Conservation (phyloP, 2,888 invertebrate genomes). For the Apodemia zela region DNA sequence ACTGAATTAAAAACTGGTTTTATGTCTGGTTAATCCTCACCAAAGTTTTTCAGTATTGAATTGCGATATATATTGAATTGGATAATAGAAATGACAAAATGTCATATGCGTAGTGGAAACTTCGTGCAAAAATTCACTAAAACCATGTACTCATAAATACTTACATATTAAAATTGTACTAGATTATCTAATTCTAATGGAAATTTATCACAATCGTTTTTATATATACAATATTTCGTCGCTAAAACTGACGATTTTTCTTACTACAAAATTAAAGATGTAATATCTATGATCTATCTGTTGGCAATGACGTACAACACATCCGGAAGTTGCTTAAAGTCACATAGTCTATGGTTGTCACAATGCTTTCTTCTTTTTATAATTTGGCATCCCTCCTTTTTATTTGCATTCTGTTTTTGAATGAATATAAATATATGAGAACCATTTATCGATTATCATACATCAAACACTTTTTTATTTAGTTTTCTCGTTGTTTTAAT, state of each 20-base stretch:
- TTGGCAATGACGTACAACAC: slow-evolving; percentile 62
- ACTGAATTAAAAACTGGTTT: not conserved
- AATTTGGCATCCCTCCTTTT: not conserved
- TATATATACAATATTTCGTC: slow-evolving; percentile 68
- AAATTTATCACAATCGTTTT: slow-evolving; percentile 74
- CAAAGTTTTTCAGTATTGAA: slow-evolving; percentile 54
- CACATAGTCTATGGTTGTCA: slow-evolving; percentile 43
- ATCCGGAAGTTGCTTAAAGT: slow-evolving; percentile 61
- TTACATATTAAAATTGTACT: slow-evolving; percentile 74
- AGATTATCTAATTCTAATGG: slow-evolving; percentile 67
- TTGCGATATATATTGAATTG: slow-evolving; percentile 60
- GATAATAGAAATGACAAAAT: slow-evolving; percentile 71
- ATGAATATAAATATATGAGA: too few relatives aligned
- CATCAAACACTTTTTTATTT: too few relatives aligned
- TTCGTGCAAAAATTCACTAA: slow-evolving; percentile 44
- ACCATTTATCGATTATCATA: too few relatives aligned
- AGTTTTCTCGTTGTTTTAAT: too few relatives aligned
- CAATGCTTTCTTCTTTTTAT: slow-evolving; percentile 25
- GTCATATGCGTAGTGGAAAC: slow-evolving; percentile 64
- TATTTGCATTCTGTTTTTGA: not conserved
- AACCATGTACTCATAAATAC: slow-evolving; percentile 47
- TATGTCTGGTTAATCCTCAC: slow-evolving; percentile 42
- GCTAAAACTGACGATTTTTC: slow-evolving; percentile 62
- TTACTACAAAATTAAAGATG: slow-evolving; percentile 49
- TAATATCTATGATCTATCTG: slow-evolving; percentile 34